phyloP scores from a whole-genome alignment of 1,140 invertebrate species.

The Meteorus sp. region DNA sequence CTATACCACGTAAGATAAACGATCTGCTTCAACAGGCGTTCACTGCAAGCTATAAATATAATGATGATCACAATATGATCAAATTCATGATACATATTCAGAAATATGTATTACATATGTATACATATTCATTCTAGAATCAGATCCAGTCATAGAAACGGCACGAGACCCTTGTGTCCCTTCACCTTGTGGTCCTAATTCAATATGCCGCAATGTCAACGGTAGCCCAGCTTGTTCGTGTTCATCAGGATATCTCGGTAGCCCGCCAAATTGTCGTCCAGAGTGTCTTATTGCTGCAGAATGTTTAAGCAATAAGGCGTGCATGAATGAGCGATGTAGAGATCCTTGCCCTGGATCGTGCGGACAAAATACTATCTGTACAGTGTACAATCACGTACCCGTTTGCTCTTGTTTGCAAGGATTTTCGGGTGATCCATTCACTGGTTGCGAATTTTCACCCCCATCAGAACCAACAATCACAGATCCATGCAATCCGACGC shows the following conservation, averaged over 20 bases:
- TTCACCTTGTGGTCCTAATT: constrained; percentile 59
- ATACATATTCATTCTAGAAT: constrained; percentile 8
- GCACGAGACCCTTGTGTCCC: constrained; percentile 55
- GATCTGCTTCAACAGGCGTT: too few relatives aligned
- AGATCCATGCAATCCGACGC: constrained; percentile 65
- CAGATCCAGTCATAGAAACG: not conserved
- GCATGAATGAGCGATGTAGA: constrained; percentile 50
- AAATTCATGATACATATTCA: not conserved
- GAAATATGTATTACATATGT: not conserved
- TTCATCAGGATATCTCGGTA: constrained; percentile 53
- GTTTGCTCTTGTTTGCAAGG: constrained; percentile 62
- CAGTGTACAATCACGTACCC: constrained; percentile 58
- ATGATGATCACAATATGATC: too few relatives aligned
- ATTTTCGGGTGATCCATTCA: constrained; percentile 53
- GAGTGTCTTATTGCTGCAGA: constrained; percentile 51
- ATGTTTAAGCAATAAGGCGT: constrained; percentile 49
- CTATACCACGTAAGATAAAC: constrained; percentile 56
- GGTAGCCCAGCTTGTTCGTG: constrained; percentile 57
- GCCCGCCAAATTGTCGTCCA: constrained; percentile 56
- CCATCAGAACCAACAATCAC: not conserved
- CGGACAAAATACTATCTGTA: constrained; percentile 59
- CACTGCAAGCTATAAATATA: too few relatives aligned
- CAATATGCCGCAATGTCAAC: constrained; percentile 50
- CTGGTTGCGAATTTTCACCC: constrained; percentile 36
- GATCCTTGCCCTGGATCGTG: constrained; percentile 61